Evolutionary conservation across 2,797 vertebrate genomes (phyloP), one percentile per base, ranked within the genome.

Genomic region (Gadopsis bispinosus): DNA sequence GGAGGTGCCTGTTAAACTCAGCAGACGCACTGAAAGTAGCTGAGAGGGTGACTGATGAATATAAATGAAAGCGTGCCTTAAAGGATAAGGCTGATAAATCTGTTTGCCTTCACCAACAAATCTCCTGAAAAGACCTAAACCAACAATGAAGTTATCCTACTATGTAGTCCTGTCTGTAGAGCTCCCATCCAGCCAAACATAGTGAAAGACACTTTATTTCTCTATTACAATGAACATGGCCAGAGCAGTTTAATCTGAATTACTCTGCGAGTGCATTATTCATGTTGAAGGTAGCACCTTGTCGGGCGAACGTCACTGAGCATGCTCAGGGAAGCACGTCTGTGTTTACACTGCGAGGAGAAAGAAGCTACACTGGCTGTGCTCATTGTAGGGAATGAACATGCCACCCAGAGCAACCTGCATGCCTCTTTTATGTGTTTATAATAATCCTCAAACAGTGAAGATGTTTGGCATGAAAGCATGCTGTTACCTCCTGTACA

Each of bases 101-200:
- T 33, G 61, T 81, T 61, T 58, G 51, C 53, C 6, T 70, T 69
- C 19, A 20, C 56, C 20, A 69, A 72, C 13, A 75, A 51, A 75
- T 75, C 47, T 74, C 58, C 19, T 39, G 9, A 56, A 85, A 67
- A 79, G 53, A 74, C 4, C 12, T 1, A 12, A 56, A 37, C 31
- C 61, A 5, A 35, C 29, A 60, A 31, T 68, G 33, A 64, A 64
- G 67, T 62, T 35, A 29, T 45, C 61, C 58, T 14, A 8, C 6
- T 5, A 8, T 33, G 37, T 13, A 0, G 20, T 1, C 29, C 26
- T 51, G 45, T 43, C 54, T 59, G 56, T 50, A 39, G 11, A 53
- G 39, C 14, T 43, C 66, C 29, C 35, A 31, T 60, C 45, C 14
- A 22, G 12, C 39, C 39, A 41, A 55, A 70, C 55, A 76, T 33